A percentile compares a stretch with the other conserved stretches of the same genome.
These are phyloP conservation scores for Metridium senile DNA, from an alignment of 92 coral and sea anemone species.

Conservation along the genomic window DNA sequence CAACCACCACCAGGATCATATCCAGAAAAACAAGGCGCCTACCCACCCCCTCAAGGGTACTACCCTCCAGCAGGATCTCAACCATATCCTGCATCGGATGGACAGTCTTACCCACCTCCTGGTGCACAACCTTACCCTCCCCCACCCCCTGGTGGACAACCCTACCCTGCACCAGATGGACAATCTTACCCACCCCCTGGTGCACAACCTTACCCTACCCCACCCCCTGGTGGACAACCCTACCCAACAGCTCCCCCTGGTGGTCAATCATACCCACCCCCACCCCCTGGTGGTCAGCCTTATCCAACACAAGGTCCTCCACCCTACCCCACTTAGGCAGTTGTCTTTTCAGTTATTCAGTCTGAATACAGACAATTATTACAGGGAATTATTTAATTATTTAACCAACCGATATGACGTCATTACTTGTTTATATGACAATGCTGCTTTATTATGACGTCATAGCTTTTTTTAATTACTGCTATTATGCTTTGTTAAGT, in stretches of 20 bases:
- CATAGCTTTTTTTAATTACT: too few species aligned
- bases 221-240: slow-evolving; percentile 32
- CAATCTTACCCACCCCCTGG: slow-evolving; percentile 41
- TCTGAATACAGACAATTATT: too few species aligned
- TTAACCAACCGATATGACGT: too few species aligned
- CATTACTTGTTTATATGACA: too few species aligned
- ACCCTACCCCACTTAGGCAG: too few species aligned
- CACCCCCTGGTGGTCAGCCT: slow-evolving; percentile 27
- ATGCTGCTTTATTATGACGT: too few species aligned
- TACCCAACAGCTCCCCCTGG: slow-evolving; percentile 50
- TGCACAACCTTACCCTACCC: slow-evolving; percentile 44
- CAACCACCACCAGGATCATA: slow-evolving; percentile 4
- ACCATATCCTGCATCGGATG: slow-evolving; percentile 33
- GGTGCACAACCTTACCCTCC: slow-evolving; percentile 48
- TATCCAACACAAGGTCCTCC: slow-evolving; percentile 16
- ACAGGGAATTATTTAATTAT: too few species aligned
- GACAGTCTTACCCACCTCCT: slow-evolving; percentile 38
- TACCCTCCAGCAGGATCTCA: slow-evolving; percentile 37
- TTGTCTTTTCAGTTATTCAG: too few species aligned
- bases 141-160: slow-evolving; percentile 33
- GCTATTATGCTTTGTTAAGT: too few species aligned
- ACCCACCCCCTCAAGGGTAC: slow-evolving; percentile 33
- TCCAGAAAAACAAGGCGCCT: slow-evolving; percentile 13
- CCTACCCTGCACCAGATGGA: slow-evolving; percentile 37
- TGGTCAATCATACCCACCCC: slow-evolving; percentile 11